Evolutionary conservation across 1,140 invertebrate species (phyloP).

Genomic region (Physella acuta): DNA sequence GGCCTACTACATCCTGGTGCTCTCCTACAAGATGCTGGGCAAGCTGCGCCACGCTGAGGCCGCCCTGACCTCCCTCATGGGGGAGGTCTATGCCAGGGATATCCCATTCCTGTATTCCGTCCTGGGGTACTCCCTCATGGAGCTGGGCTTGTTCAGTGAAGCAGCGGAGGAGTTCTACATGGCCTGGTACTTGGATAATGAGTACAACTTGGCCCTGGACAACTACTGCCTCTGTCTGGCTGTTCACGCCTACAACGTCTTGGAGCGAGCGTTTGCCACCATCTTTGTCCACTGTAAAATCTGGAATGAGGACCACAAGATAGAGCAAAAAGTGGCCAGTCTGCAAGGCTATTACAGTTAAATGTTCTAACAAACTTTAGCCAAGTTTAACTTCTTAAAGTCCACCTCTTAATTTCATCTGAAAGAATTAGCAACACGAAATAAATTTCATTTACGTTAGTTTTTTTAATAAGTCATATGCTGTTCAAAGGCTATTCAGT

Average conservation of each 20-base stretch:
- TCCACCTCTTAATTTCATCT: neutral
- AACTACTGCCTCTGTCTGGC: conserved; percentile 52
- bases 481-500: neutral
- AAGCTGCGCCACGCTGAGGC: conserved; percentile 42
- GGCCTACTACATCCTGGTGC: conserved; percentile 47
- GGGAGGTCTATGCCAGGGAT: conserved; percentile 45
- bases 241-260: conserved; percentile 30
- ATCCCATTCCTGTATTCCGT: conserved; percentile 49
- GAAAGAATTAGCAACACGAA: neutral
- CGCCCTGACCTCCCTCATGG: conserved; percentile 42
- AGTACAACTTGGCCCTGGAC: conserved; percentile 50
- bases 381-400: neutral
- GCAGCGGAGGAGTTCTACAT: conserved; percentile 46
- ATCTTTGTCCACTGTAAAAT: conserved; percentile 30
- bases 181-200: conserved; percentile 43
- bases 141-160: conserved; percentile 48
- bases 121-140: conserved; percentile 54
- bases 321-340: conserved; percentile 24
- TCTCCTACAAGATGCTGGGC: conserved; percentile 43
- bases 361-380: neutral
- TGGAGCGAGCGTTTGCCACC: conserved; percentile 28
- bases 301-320: conserved; percentile 33
- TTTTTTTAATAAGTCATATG: neutral
- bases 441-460: neutral
- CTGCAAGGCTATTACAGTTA: conserved; percentile 12